Percentiles rank a stretch among this genome's conserved stretches.
phyloP scores from a whole-genome alignment of 2,797 vertebrate genomes.

The Epinephelus coioides region DNA sequence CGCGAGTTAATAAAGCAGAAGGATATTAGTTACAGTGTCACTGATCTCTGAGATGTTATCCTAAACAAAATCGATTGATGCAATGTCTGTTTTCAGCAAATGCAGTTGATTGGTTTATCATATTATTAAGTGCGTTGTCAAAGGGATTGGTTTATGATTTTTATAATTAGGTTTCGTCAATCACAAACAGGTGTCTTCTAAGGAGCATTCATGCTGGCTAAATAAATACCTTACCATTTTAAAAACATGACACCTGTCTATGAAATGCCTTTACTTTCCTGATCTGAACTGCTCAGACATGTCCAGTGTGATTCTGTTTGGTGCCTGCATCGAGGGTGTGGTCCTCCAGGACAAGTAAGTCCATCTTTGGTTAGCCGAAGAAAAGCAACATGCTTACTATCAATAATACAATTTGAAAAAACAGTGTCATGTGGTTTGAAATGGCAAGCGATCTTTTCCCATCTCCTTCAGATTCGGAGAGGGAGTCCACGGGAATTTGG shows the following conservation, averaged over 20 bases:
- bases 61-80: conserved; percentile 53
- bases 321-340: conserved; percentile 95
- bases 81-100: conserved; percentile 24
- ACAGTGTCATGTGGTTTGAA: too few relatives aligned
- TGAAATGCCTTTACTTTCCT: conserved; percentile 58
- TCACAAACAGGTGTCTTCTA: neutral
- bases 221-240: neutral
- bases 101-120: conserved; percentile 37
- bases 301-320: conserved; percentile 92
- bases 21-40: conserved; percentile 61
- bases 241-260: neutral
- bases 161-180: conserved; percentile 8
- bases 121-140: conserved; percentile 45
- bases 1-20: conserved; percentile 71
- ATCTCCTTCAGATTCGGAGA: conserved; percentile 90
- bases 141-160: conserved; percentile 25
- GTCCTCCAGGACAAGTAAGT: conserved; percentile 97
- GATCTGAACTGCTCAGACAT: conserved; percentile 88
- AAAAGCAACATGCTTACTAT: neutral
- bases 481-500: conserved; percentile 95
- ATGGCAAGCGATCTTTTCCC: neutral
- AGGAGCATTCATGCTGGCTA: neutral
- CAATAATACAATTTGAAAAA: neutral
- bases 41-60: conserved; percentile 60
- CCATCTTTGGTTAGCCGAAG: neutral